A percentile compares a stretch with the other conserved stretches of the same genome.
Evolutionary conservation across 2,797 vertebrate species (phyloP).

Genomic region (Florisuga fusca): DNA sequence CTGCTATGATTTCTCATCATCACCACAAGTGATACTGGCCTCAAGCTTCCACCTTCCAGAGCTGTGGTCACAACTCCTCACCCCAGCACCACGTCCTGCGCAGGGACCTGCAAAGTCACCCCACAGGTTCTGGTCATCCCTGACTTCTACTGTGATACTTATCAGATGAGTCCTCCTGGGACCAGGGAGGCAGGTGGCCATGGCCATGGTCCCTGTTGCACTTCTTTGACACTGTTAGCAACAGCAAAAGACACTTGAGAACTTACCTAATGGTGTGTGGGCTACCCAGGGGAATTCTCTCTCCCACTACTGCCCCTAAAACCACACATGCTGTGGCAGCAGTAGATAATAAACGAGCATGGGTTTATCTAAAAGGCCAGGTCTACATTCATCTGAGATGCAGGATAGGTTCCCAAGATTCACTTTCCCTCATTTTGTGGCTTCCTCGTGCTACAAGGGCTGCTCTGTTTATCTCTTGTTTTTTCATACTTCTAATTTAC

Average conservation of each 20-base stretch:
- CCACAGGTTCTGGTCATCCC: background rate
- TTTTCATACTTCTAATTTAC: constrained; percentile 5
- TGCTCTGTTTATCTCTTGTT: background rate
- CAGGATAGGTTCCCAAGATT: background rate
- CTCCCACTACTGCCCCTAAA: background rate
- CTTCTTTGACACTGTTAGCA: background rate
- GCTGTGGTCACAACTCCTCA: background rate
- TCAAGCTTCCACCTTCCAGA: background rate
- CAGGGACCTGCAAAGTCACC: fast-evolving
- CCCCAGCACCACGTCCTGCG: fast-evolving
- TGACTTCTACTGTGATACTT: background rate
- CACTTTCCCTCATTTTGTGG: background rate
- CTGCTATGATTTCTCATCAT: background rate
- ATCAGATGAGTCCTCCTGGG: fast-evolving
- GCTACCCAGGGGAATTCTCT: background rate
- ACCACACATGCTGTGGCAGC: fast-evolving
- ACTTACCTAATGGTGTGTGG: fast-evolving
- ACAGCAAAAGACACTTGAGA: background rate
- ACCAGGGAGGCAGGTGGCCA: fast-evolving
- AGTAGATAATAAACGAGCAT: background rate
- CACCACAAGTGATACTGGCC: fast-evolving
- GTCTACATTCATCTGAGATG: background rate
- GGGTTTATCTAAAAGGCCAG: background rate
- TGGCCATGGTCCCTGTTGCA: background rate
- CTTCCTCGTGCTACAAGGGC: background rate